Conservation (phyloP, 2,888 invertebrate species). For the Lampropteryx suffumata region DNA sequence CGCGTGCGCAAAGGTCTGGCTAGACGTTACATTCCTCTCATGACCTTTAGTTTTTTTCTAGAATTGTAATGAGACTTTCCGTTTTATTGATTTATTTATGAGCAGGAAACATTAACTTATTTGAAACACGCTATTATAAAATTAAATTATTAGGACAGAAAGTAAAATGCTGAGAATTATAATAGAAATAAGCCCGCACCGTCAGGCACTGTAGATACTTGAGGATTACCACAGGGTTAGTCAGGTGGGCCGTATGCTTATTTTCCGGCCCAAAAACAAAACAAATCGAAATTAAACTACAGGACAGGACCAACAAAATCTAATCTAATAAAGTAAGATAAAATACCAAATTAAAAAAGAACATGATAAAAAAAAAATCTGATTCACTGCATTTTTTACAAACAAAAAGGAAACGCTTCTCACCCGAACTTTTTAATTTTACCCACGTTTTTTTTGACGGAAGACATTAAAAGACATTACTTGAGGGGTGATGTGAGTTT, state of each 20-base stretch:
- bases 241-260: too few relatives aligned
- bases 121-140: slow-evolving; percentile 9
- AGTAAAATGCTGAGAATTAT: too few relatives aligned
- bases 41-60: slow-evolving; percentile 37
- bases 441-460: slow-evolving; percentile 71
- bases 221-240: too few relatives aligned
- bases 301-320: too few relatives aligned
- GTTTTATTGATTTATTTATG: slow-evolving; percentile 23
- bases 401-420: slow-evolving; percentile 36
- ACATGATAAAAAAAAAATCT: too few relatives aligned
- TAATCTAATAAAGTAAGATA: too few relatives aligned
- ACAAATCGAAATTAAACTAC: too few relatives aligned
- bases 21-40: slow-evolving; percentile 30
- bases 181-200: too few relatives aligned
- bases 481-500: slow-evolving; percentile 66
- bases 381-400: slow-evolving; percentile 2
- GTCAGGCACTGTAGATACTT: too few relatives aligned
- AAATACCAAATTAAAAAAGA: too few relatives aligned
- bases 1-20: slow-evolving; percentile 30
- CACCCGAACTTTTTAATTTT: slow-evolving; percentile 31
- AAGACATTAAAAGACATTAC: slow-evolving; percentile 48
- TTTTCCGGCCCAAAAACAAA: too few relatives aligned
- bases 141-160: too few relatives aligned
- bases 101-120: slow-evolving; percentile 10
- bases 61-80: slow-evolving; percentile 21